Conservation (phyloP, 2,888 invertebrate species). For the Agrilus biguttatus region DNA sequence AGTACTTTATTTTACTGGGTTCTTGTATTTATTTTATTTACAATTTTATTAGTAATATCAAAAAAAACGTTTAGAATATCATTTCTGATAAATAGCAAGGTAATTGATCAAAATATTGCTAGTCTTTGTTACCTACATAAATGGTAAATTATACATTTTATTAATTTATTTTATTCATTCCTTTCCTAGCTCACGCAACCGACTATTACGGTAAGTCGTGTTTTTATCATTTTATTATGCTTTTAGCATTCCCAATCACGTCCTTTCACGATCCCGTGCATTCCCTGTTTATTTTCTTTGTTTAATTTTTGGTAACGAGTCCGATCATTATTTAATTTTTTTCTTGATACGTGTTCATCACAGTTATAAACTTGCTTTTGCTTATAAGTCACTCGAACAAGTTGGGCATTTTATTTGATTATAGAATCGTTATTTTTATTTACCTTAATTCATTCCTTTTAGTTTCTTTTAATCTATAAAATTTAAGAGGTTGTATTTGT, state of each 20-base stretch:
- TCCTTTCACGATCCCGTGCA: constrained; percentile 4
- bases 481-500: background rate
- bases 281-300: constrained; percentile 6
- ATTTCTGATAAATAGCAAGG: no score
- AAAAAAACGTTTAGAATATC: no score
- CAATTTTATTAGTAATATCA: no score
- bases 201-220: constrained; percentile 98
- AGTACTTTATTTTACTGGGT: no score
- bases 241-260: constrained; percentile 12
- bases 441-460: no score
- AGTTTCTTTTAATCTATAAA: no score
- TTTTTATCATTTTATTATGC: constrained; percentile 38
- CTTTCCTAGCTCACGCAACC: constrained; percentile 76
- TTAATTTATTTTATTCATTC: constrained; percentile 17
- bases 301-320: constrained; percentile 3
- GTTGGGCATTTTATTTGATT: no score
- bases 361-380: constrained; percentile 1
- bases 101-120: no score
- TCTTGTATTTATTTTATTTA: no score
- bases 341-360: background rate
- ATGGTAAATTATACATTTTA: constrained; percentile 4
- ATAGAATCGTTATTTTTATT: no score
- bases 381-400: background rate
- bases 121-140: no score
- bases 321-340: background rate